phyloP scores from a whole-genome alignment of 2,888 invertebrate genomes.

The Anorthoa munda region DNA sequence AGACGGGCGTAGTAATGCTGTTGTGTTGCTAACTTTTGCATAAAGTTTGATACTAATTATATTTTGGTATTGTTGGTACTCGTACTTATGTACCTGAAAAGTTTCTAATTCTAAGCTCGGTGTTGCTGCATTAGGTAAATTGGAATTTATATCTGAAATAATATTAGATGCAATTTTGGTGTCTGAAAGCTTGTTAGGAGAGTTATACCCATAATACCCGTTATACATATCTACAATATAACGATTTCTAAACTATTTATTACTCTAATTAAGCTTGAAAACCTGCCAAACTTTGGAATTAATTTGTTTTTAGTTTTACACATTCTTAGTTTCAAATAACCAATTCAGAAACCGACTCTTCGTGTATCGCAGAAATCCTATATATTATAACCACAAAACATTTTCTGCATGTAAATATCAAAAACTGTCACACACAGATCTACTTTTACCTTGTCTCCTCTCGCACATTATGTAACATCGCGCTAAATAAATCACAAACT shows the following conservation, averaged over 20 bases:
- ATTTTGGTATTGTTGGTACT: slow-evolving; percentile 38
- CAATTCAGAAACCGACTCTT: no score
- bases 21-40: slow-evolving; percentile 53
- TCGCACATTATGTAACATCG: slow-evolving; percentile 16
- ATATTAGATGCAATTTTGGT: neutral
- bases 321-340: no score
- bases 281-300: no score
- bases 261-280: no score
- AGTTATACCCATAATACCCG: neutral
- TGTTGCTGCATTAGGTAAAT: slow-evolving; percentile 52
- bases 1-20: slow-evolving; percentile 58
- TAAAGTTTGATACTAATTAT: slow-evolving; percentile 62
- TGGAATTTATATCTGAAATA: slow-evolving; percentile 28
- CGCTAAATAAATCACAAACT: slow-evolving; percentile 63
- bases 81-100: slow-evolving; percentile 26
- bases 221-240: neutral
- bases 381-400: neutral
- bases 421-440: neutral
- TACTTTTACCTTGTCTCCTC: neutral
- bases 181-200: neutral
- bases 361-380: no score
- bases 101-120: slow-evolving; percentile 49
- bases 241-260: no score
- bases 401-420: neutral
- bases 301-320: no score